Base-by-base conservation (phyloP, 1,140 invertebrate genomes). In the Rhopalosiphum padi region DNA sequence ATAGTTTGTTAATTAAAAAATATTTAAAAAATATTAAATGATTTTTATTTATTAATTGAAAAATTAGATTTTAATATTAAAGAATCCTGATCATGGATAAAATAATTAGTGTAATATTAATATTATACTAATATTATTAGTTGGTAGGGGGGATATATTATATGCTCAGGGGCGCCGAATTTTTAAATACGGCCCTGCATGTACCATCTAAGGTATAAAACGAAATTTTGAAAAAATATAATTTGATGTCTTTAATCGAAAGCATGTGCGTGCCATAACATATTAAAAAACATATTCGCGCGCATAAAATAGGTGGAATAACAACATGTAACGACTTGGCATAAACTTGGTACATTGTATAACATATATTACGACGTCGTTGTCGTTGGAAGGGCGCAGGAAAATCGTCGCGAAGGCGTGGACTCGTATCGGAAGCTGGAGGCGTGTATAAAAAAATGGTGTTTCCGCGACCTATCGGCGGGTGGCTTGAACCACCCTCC, bases 381-480 rank as follows among this genome's bases (percentile, higher is more conserved):
- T 25, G 30, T 68, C 60, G 30, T 15, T 30, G 30, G 1, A 0
- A 30, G 60, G 41, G 85, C 21, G n/a, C 15, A 21, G 22, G 48
- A 85, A 85, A 93, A 82, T 22, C 35, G 8, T 23, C 46, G 82
- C 23, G 46, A 22, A 82, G 91, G 91, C 48, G 91, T 82, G 35
- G 91, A 68, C 91, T 83, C 41, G 23, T 30, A 30, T 55, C 87
- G 60, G n/a, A 46, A 77, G 41, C 60, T 60, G 41, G 7, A 35
- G 91, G 68, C 68, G 68, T 83, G 91, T 22, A 85, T 46, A 91
- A 48, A 93, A 93, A 93, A 85, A 85, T 53, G 91, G 48, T 37
- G 91, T 53, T 93, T 93, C 82, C 82, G 91, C 82, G 91, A 48
- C 91, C 91, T 93, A 93, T 93, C 90, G 43, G 21, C 23, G 25